A percentile compares a stretch with the other conserved stretches of the same genome.
These are phyloP conservation scores for Harpagus bidentatus DNA, from an alignment of 2,113 vertebrate genomes.

Conservation along the genomic window DNA sequence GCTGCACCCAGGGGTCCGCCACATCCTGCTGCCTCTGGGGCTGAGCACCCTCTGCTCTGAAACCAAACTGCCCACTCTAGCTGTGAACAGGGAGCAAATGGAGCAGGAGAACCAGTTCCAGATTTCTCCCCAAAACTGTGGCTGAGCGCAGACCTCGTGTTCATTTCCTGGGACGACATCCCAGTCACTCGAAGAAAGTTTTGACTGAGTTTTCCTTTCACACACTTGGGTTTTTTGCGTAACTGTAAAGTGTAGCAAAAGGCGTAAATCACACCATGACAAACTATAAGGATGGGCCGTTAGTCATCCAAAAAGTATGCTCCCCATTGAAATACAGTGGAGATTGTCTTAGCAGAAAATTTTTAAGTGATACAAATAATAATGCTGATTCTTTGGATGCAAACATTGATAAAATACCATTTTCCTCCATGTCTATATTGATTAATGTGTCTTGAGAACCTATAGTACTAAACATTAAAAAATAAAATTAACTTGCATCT, in stretches of 20 bases:
- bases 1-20: background rate
- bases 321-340: background rate
- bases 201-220: background rate
- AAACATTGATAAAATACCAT: background rate
- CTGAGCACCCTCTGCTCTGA: background rate
- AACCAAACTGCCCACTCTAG: background rate
- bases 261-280: background rate
- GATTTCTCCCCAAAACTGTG: background rate
- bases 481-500: background rate
- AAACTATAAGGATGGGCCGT: background rate
- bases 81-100: background rate
- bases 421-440: background rate
- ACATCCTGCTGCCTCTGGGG: no score
- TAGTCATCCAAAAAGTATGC: background rate
- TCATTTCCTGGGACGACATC: accelerated
- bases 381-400: background rate
- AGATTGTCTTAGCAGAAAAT: background rate
- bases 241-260: background rate
- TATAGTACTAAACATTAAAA: background rate
- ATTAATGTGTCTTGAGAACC: background rate
- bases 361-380: background rate
- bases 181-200: background rate
- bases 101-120: background rate
- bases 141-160: background rate
- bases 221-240: background rate